Base-by-base conservation (phyloP, 23 tunicate species). In the Oikopleura albicans region DNA sequence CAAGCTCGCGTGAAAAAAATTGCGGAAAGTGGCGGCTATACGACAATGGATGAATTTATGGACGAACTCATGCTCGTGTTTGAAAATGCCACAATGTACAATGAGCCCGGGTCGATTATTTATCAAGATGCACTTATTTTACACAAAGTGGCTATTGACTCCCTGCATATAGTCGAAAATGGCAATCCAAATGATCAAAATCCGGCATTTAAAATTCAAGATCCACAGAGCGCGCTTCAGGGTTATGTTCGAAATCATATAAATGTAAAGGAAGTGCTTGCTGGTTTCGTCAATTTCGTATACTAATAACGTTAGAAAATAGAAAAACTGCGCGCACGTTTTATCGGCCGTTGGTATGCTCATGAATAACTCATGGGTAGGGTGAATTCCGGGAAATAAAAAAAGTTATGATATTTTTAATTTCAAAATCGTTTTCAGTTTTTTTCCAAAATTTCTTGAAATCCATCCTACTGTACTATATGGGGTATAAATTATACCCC, bases 91-190 rank as follows among this genome's bases (percentile, higher is more conserved):
- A 91, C 97, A 38, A 84, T 41, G 1, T 95, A 95, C 85, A 95
- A 95, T 76, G 99, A 95, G 57, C 99, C 99, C 39, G 99, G 99
- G 0, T 95, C 99, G 0, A 57, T 88, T 39, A 91, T 95, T 38
- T 95, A 95, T 84, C 91, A 95, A 75, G 99, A 95, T 85, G 99
- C 99, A 31, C 92, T 95, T n/a, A 83, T 95, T 16, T 40, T 95
- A n/a, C 99, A 91, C 79, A 71, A 71, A n/a, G 79, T 71, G 79
- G 79, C 79, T 4, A 71, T 71, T 2, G 79, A 71, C 37, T 71
- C 34, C 35, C 35, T 71, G 33, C 79, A 71, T 29, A 71, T 71
- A 2, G 35, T 71, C 37, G 79, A 71, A 71, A 71, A 71, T 29
- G 79, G 79, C 28, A 71, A 16, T 16, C 79, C 34, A 29, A 29